Conservation (phyloP, 2,113 vertebrate species). For the Phrynosoma blainvillii region DNA sequence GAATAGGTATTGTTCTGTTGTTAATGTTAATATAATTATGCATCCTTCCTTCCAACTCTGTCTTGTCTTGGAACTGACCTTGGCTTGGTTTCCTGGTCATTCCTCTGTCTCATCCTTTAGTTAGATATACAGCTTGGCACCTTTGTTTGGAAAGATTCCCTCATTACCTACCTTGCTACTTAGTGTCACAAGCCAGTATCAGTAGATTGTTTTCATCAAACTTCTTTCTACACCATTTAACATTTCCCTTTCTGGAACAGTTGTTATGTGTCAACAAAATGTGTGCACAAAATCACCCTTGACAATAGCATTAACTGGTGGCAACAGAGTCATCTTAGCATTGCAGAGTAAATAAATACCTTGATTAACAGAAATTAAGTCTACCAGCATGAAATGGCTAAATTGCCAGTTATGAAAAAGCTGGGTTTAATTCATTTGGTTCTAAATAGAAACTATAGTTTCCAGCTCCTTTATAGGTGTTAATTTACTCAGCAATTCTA, state of each 20-base stretch:
- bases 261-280: no score
- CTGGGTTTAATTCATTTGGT: neutral
- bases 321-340: neutral
- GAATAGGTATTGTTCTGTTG: no score
- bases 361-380: neutral
- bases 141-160: slow-evolving; percentile 15
- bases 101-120: neutral
- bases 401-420: neutral
- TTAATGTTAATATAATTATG: no score
- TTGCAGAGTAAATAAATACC: neutral
- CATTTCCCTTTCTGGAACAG: neutral
- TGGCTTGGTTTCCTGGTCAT: neutral
- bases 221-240: neutral
- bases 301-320: neutral
- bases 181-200: neutral
- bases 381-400: neutral
- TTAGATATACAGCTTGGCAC: neutral
- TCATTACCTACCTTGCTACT: neutral
- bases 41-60: no score
- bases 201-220: neutral
- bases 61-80: slow-evolving; percentile 10
- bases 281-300: neutral
- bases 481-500: neutral
- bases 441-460: neutral
- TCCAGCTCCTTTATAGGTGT: neutral